Evolutionary conservation across 2,113 vertebrate genomes (phyloP).

Genomic region (Stictonetta naevosa): DNA sequence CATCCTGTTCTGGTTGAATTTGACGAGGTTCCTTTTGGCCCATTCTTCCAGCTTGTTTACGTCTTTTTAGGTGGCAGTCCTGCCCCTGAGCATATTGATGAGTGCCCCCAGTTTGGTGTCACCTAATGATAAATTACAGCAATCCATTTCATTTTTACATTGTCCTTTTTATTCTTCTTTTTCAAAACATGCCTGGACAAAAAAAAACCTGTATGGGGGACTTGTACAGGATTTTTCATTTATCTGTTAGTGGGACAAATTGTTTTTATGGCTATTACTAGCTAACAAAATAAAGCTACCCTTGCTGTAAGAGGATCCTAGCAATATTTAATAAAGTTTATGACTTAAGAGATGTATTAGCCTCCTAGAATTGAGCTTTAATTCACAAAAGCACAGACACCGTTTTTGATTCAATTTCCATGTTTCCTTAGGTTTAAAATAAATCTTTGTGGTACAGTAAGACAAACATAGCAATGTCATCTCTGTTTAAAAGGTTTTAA

Average conservation of each 20-base stretch:
- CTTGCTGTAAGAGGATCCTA: not conserved
- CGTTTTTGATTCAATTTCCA: not conserved
- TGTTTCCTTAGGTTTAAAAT: not conserved
- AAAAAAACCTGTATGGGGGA: not conserved
- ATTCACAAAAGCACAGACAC: not conserved
- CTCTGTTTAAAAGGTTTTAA: not conserved
- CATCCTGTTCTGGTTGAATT: not conserved
- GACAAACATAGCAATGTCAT: not conserved
- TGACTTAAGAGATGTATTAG: not conserved
- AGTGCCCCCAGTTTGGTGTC: not conserved
- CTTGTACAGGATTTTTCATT: not conserved
- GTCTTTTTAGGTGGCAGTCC: not conserved
- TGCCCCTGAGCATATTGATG: not conserved
- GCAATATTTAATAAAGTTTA: not conserved
- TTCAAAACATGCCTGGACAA: not conserved
- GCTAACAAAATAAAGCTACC: not conserved
- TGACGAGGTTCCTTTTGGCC: fast-evolving
- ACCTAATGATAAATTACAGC: not conserved
- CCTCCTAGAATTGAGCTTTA: not conserved
- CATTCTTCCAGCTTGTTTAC: not conserved
- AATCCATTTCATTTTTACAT: not conserved
- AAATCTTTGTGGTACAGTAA: not conserved
- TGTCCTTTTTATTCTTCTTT: not conserved
- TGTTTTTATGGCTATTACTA: not conserved
- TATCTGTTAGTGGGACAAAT: not conserved